phyloP scores from a whole-genome alignment of 2,113 vertebrate genomes.

The Crotalus viridis region DNA sequence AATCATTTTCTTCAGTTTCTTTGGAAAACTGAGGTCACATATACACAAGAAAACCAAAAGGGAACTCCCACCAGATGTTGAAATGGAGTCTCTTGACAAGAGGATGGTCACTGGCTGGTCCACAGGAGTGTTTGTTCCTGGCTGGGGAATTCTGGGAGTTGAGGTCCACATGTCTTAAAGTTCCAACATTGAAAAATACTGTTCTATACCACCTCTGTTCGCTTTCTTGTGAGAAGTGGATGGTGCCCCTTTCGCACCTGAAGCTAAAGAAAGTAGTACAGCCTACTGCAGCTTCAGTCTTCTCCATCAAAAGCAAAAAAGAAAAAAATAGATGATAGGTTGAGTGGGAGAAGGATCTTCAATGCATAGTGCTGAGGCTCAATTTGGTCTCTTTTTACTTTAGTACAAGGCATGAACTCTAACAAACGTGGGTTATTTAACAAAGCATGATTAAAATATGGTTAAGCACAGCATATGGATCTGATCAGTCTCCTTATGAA shows the following conservation, averaged over 20 bases:
- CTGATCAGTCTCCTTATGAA: background rate
- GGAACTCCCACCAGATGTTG: background rate
- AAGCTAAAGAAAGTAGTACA: background rate
- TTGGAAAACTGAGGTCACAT: background rate
- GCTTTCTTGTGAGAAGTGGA: background rate
- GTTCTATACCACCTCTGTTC: background rate
- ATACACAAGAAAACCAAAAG: background rate
- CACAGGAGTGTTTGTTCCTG: background rate
- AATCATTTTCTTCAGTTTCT: background rate
- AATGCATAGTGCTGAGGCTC: background rate
- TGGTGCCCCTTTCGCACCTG: background rate
- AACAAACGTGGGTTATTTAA: background rate
- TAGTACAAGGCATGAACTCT: background rate
- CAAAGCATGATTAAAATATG: background rate
- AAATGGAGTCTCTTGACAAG: background rate
- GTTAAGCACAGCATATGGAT: background rate
- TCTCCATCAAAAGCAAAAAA: background rate
- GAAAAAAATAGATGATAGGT: background rate
- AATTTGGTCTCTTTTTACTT: background rate
- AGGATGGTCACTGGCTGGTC: background rate
- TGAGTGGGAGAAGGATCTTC: background rate
- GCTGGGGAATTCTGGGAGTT: background rate
- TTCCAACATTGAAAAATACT: background rate
- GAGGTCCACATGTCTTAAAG: background rate
- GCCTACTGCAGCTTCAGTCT: background rate